Percentiles rank a stretch among this genome's conserved stretches.
Conservation (phyloP, 2,113 vertebrate species). For the Leptodactylus fuscus region DNA sequence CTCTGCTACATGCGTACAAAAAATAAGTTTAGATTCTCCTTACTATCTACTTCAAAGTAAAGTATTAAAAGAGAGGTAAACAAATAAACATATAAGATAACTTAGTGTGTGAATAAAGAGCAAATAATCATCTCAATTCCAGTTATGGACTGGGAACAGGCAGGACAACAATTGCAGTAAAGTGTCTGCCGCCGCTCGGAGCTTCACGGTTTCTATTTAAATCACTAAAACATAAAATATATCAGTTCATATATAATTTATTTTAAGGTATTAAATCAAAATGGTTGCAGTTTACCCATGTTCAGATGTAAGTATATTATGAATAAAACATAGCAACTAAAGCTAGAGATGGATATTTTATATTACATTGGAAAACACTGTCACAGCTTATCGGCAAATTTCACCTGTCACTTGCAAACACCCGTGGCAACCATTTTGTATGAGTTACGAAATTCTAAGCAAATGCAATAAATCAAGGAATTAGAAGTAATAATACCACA, state of each 20-base stretch:
- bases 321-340: not conserved
- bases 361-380: not conserved
- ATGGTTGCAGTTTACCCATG: not conserved
- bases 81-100: no score
- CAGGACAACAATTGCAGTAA: not conserved
- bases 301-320: conserved; percentile 5
- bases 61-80: not conserved
- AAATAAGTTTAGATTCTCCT: no score
- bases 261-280: conserved; percentile 9
- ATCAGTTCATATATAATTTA: conserved; percentile 25
- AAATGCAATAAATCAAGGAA: not conserved
- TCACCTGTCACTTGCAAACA: conserved; percentile 10
- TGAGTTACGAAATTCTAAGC: not conserved
- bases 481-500: not conserved
- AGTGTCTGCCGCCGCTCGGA: not conserved
- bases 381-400: not conserved
- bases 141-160: not conserved
- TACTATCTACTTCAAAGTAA: no score
- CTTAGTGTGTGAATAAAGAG: not conserved
- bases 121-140: not conserved
- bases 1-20: no score
- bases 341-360: conserved; percentile 7
- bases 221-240: conserved; percentile 10
- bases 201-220: not conserved
- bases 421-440: not conserved